Evolutionary conservation across 1,140 invertebrate species (phyloP).

Genomic region (Globodera rostochiensis): DNA sequence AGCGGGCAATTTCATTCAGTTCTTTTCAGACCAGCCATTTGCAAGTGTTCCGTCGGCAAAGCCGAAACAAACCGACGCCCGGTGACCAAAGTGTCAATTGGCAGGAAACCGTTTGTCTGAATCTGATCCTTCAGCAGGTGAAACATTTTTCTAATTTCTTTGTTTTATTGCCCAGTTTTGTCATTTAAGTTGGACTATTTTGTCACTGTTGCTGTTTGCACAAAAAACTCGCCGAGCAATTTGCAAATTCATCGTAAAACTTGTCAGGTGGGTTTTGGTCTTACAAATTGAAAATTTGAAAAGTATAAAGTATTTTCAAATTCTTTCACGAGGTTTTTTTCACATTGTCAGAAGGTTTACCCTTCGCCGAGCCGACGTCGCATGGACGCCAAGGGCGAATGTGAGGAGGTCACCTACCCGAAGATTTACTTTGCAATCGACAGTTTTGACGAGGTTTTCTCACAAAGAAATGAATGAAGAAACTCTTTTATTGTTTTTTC

Average conservation of each 20-base stretch:
- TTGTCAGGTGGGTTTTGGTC: slow-evolving; percentile 74
- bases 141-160: slow-evolving; percentile 10
- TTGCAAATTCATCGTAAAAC: slow-evolving; percentile 89
- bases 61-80: slow-evolving; percentile 84
- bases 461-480: background rate
- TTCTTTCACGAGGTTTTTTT: slow-evolving; percentile 1
- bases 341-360: slow-evolving; percentile 77
- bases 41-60: slow-evolving; percentile 86
- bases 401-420: slow-evolving; percentile 97
- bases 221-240: slow-evolving; percentile 91
- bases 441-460: slow-evolving; percentile 81
- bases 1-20: background rate
- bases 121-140: slow-evolving; percentile 92
- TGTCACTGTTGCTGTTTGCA: slow-evolving; percentile 93
- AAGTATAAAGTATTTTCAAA: slow-evolving; percentile 4
- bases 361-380: slow-evolving; percentile 89
- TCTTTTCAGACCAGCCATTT: slow-evolving; percentile 49
- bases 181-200: slow-evolving; percentile 79
- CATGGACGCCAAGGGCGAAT: slow-evolving; percentile 97
- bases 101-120: slow-evolving; percentile 98
- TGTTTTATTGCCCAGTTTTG: background rate
- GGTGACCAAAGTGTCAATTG: slow-evolving; percentile 93
- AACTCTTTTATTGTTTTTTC: slow-evolving; percentile 25
- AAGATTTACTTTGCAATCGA: slow-evolving; percentile 98
- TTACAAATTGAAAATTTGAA: background rate